A percentile compares a stretch with the other conserved stretches of the same genome.
phyloP scores from a whole-genome alignment of 2,113 vertebrate genomes.

The Oplegnathus fasciatus region DNA sequence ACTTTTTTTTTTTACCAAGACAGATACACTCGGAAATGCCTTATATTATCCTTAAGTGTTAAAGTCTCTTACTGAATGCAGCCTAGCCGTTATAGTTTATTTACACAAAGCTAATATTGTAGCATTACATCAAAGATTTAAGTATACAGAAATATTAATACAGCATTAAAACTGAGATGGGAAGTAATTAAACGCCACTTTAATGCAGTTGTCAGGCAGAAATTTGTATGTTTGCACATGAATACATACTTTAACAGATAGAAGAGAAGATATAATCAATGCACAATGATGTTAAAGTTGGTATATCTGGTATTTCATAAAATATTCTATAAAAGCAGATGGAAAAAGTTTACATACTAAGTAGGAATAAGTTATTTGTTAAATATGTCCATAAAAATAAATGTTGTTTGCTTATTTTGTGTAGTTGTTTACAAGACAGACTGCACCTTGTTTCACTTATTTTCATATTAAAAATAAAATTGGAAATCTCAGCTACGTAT shows the following conservation, averaged over 20 bases:
- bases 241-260: neutral
- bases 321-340: neutral
- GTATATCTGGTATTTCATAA: neutral
- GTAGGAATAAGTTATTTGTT: neutral
- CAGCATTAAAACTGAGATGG: neutral
- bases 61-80: neutral
- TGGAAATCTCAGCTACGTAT: constrained; percentile 9
- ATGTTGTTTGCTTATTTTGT: neutral
- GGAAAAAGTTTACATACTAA: neutral
- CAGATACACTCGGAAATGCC: neutral
- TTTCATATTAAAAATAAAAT: neutral
- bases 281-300: neutral
- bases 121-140: neutral
- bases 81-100: neutral
- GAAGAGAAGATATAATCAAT: neutral
- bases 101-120: neutral
- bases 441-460: neutral
- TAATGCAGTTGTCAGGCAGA: neutral
- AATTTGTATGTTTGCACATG: neutral
- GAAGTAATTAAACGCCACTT: neutral
- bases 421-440: neutral
- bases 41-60: neutral
- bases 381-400: neutral
- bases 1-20: neutral
- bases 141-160: neutral